Conservation (phyloP, 2,888 invertebrate species). For the Pterostichus madidus region DNA sequence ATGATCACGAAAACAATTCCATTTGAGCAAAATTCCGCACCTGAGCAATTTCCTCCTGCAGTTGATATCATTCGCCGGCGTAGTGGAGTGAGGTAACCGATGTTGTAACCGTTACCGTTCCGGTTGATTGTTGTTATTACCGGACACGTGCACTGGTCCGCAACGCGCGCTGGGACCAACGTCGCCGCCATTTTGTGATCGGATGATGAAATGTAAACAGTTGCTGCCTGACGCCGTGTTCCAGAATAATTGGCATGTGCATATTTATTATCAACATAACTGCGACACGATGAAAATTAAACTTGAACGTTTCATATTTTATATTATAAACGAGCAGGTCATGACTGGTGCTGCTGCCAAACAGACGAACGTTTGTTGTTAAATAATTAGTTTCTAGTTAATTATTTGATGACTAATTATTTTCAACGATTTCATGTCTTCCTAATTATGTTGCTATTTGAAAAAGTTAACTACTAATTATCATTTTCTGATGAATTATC, state of each 20-base stretch:
- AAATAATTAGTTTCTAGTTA: constrained; percentile 34
- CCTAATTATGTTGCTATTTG: background rate
- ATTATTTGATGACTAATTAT: constrained; percentile 43
- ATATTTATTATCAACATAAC: constrained; percentile 49
- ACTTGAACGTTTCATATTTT: background rate
- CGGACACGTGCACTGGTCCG: constrained; percentile 45
- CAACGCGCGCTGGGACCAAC: constrained; percentile 35
- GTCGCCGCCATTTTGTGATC: constrained; percentile 59
- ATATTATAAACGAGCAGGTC: background rate
- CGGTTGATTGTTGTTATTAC: constrained; percentile 60
- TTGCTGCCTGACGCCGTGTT: constrained; percentile 17
- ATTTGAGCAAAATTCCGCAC: constrained; percentile 32
- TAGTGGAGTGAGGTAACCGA: background rate
- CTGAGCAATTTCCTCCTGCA: constrained; percentile 25
- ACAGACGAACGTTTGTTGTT: background rate
- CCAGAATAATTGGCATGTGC: constrained; percentile 59
- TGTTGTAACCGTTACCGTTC: constrained; percentile 50
- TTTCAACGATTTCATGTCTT: constrained; percentile 7
- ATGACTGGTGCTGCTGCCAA: too few species aligned
- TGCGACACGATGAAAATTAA: background rate
- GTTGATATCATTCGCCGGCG: background rate
- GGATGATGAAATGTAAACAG: constrained; percentile 64
- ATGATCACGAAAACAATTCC: constrained; percentile 32
- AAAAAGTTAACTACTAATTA: background rate
- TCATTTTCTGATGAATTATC: background rate